phyloP scores from a whole-genome alignment of 2,113 vertebrate species.

The Rhinolophus ferrumequinum region DNA sequence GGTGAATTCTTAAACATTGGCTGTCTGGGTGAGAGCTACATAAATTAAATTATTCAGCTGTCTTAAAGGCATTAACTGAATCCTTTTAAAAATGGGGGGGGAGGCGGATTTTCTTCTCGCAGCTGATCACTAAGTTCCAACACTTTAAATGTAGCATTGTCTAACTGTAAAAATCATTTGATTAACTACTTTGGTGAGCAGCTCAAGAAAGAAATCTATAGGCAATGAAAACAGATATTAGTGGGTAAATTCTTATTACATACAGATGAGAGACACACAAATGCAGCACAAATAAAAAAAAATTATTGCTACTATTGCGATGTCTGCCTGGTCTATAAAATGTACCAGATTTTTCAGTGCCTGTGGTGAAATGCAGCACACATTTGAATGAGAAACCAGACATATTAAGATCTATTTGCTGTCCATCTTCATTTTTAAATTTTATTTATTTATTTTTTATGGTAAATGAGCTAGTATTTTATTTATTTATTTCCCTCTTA shows the following conservation, averaged over 20 bases:
- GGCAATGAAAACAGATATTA: constrained; percentile 33
- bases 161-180: constrained; percentile 42
- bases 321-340: constrained; percentile 30
- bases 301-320: neutral
- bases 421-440: neutral
- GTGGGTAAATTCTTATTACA: constrained; percentile 15
- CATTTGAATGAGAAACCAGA: neutral
- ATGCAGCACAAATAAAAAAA: constrained; percentile 30
- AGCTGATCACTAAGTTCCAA: neutral
- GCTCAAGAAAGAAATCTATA: constrained; percentile 14
- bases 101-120: constrained; percentile 40
- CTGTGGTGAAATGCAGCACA: neutral
- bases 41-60: constrained; percentile 31
- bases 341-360: neutral
- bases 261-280: constrained; percentile 4
- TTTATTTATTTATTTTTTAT: no score
- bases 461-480: no score
- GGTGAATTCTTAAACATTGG: neutral
- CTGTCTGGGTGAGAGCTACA: neutral
- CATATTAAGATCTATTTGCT: constrained; percentile 50
- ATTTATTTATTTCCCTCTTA: neutral
- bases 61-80: constrained; percentile 41
- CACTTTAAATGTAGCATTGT: constrained; percentile 13
- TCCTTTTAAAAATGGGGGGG: neutral
- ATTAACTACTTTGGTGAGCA: constrained; percentile 24